Evolutionary conservation across 2,888 invertebrate species (phyloP).

Genomic region (Agrochola lychnidis): DNA sequence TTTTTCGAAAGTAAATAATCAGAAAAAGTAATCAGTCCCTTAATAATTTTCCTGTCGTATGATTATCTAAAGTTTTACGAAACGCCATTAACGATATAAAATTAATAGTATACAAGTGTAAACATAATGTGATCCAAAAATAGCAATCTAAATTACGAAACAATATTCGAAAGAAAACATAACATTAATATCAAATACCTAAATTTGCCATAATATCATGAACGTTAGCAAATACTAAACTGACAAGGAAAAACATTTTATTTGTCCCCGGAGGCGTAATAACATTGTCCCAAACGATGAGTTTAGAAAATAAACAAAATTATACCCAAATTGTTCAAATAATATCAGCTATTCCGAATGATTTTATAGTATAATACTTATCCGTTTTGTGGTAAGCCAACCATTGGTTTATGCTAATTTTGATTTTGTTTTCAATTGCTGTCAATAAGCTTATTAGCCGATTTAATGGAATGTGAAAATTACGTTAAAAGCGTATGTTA

Average conservation of each 20-base stretch:
- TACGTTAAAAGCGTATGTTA: neutral
- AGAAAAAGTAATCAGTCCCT: neutral
- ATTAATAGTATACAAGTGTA: neutral
- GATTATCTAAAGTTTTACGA: neutral
- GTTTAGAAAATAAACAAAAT: constrained; percentile 42
- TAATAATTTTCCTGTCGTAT: neutral
- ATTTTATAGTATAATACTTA: constrained; percentile 34
- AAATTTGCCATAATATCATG: constrained; percentile 11
- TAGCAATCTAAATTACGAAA: neutral
- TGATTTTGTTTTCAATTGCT: constrained; percentile 14
- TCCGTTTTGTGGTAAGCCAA: constrained; percentile 15
- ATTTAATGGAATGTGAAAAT: constrained; percentile 4
- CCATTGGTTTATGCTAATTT: constrained; percentile 31
- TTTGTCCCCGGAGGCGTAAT: constrained; percentile 32
- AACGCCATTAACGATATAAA: neutral
- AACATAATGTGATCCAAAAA: neutral
- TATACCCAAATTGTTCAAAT: constrained; percentile 14
- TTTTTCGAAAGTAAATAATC: neutral
- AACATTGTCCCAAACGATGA: constrained; percentile 31
- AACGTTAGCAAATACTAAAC: constrained; percentile 26
- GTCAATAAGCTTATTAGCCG: constrained; percentile 9
- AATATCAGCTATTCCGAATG: constrained; percentile 8
- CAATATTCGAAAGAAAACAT: neutral
- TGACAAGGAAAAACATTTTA: constrained; percentile 28
- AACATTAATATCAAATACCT: neutral